These are phyloP conservation scores for Hyles lineata DNA, from an alignment of 2,888 invertebrate species.

Conservation along the genomic window DNA sequence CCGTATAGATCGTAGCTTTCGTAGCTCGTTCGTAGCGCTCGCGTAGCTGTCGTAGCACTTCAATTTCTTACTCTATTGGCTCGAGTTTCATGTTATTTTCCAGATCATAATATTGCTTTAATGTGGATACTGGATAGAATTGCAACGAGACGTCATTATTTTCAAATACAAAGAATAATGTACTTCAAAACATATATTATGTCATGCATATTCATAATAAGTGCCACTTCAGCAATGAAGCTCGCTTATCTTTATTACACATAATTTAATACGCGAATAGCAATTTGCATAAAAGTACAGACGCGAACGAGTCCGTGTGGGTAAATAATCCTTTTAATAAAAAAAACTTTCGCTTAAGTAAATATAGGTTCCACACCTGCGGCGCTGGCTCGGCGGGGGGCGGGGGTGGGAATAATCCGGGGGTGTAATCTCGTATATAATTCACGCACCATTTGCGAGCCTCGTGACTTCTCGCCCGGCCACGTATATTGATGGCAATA, in stretches of 20 bases:
- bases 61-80: conserved; percentile 63
- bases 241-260: not conserved
- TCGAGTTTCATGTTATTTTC: conserved; percentile 46
- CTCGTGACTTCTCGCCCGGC: conserved; percentile 52
- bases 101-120: not conserved
- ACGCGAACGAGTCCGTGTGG: not conserved
- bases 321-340: conserved; percentile 31
- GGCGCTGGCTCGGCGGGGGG: conserved; percentile 32
- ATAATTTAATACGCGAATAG: not conserved
- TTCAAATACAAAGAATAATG: not conserved
- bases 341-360: conserved; percentile 30
- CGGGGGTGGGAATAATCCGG: conserved; percentile 46
- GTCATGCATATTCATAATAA: not conserved
- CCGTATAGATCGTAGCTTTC: conserved; percentile 51
- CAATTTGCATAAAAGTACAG: not conserved
- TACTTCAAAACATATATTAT: not conserved
- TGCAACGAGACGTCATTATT: too few relatives aligned
- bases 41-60: conserved; percentile 62
- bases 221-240: not conserved
- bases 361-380: conserved; percentile 51
- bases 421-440: conserved; percentile 63
- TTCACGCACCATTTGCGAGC: conserved; percentile 67
- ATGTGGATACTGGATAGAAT: not conserved
- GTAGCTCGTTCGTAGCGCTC: conserved; percentile 43
- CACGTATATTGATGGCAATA: conserved; percentile 50